Evolutionary conservation across 2,797 vertebrate genomes (phyloP), one percentile per base, ranked within the genome.

Genomic region (Sebastes vulpes): DNA sequence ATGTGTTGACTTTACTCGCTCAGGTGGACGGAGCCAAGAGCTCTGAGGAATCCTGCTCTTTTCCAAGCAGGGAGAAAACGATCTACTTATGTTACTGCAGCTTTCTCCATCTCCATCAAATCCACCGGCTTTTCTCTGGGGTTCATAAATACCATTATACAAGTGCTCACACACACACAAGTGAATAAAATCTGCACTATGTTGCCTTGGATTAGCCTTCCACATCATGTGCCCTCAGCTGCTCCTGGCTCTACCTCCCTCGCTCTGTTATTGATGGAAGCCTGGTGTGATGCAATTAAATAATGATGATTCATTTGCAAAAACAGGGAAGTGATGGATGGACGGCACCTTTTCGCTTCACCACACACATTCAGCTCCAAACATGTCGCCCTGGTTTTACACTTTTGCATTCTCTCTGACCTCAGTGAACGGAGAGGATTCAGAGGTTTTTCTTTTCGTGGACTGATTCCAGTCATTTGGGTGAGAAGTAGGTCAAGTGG

Each of bases 401-500:
- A 31, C 72, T 50, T 57, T 32, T n/a, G 16, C 48, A 29, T 75
- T 60, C 56, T 25, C 66, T 67, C 54, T 79, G 77, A 72, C 77
- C 77, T 72, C 54, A 9, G 57, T 2, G 42, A 72, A 21, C 18
- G 3, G 28, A 2, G 65, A 75, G 70, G 65, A 77, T 65, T 72
- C 67, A 16, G 73, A 75, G 68, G 77, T 69, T 42, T 42, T 50
- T 76, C 74, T 65, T 58, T 65, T 60, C 21, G 0, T 72, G 77
- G 87, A 86, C 61, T 14, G 28, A 56, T 85, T 88, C 75, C 83
- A 91, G 82, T 81, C 76, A 63, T 86, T 89, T 69, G 87, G 64
- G 71, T 61, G 68, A 91, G 91, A 94, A 93, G 85, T 93, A 89
- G 93, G 93, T 94, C 91, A 95, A 89, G 89, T 90, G 84, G 81